phyloP scores from a whole-genome alignment of 2,113 vertebrate species.

The Callipepla squamata region DNA sequence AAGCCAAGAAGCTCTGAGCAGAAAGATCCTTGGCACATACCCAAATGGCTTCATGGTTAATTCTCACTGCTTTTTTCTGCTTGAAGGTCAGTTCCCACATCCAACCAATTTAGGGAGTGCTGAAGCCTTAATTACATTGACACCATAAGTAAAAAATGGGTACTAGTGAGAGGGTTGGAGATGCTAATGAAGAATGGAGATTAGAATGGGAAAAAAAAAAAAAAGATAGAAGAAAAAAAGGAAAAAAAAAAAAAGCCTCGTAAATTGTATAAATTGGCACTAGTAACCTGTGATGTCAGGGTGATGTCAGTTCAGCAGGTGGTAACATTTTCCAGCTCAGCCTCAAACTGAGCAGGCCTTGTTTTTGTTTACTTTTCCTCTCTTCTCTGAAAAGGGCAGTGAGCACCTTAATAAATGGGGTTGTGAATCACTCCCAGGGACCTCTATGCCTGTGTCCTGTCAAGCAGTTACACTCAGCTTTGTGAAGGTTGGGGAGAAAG shows the following conservation, averaged over 20 bases:
- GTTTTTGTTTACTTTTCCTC: slow-evolving; percentile 54
- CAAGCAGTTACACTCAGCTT: neutral
- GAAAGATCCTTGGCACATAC: neutral
- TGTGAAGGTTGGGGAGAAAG: neutral
- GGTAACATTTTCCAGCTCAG: slow-evolving; percentile 49
- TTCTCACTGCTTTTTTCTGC: neutral
- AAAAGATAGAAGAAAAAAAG: neutral
- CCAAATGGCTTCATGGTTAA: neutral
- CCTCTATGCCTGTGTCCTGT: neutral
- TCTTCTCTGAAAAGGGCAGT: neutral
- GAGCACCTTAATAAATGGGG: neutral
- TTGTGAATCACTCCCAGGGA: neutral
- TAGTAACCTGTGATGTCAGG: slow-evolving; percentile 38
- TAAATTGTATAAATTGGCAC: slow-evolving; percentile 38
- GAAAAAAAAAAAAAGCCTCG: neutral
- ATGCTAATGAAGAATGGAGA: neutral
- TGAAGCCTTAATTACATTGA: neutral
- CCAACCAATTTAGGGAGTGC: neutral
- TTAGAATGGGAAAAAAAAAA: neutral
- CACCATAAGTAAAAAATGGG: neutral
- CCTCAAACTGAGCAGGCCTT: neutral
- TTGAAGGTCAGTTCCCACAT: neutral
- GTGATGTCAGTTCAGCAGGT: slow-evolving; percentile 36
- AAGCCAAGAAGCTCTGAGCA: neutral
- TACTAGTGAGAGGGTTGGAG: neutral